Base-by-base conservation (phyloP, 2,888 invertebrate genomes). In the Galerucella nymphaeae region DNA sequence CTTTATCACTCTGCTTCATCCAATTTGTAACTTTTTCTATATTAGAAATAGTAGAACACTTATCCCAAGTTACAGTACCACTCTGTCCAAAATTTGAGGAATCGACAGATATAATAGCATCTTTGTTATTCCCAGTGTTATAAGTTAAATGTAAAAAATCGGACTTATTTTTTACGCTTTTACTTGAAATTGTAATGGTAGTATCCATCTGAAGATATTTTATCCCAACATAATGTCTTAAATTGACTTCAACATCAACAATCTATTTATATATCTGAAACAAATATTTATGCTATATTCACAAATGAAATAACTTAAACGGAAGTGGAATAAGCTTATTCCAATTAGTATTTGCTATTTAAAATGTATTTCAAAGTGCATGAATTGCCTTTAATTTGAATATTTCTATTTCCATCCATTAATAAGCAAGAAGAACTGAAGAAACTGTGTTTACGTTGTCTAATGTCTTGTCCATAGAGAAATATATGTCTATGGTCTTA, bases 1-100 rank as follows among this genome's bases (percentile, higher is more conserved):
- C 74, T 63, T 66, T 75, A 23, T 72, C 72, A 63, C 64, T 75
- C 48, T 59, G 72, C 45, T 76, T 77, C 65, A 79, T 80, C 80
- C 80, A 80, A 23, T 72, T 76, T 64, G 74, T 76, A 57, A 80
- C 78, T 70, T 80, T 80, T 38, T 79, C 77, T 20, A 77, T 75
- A 53, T 76, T 72, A 13, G 73, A 73, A n/a, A 79, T 69, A n/a
- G 79, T 75, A 8, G 74, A 61, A 67, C 23, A 64, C 53, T 73
- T 71, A 41, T 72, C 72, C 78, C 79, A 78, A 55, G 77, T 74
- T 53, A 75, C 75, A 57, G 77, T 75, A 45, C 76, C 74, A 62
- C 73, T 71, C 38, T 70, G 63, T n/a, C 73, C 75, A 62, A 73
- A 71, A 63, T 73, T 72, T 14, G 72, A 57, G 16, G 76, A 73